These are phyloP conservation scores for Tanypteryx hageni DNA, from an alignment of 2,888 invertebrate genomes.

Conservation along the genomic window DNA sequence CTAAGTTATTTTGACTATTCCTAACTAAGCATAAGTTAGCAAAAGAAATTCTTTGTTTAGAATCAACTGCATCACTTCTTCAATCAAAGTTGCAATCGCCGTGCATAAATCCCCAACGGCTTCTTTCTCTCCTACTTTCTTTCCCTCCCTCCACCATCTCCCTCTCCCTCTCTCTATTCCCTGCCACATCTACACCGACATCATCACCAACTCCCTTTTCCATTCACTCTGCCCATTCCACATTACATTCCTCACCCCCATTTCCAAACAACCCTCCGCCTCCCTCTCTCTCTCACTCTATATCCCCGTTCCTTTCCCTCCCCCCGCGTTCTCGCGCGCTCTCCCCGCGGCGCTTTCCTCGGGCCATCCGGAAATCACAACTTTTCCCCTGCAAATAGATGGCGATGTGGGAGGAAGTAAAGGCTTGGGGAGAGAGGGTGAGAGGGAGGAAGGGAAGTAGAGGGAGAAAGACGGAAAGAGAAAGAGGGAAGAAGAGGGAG, in stretches of 20 bases:
- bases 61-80: too few species aligned
- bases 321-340: not conserved
- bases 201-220: not conserved
- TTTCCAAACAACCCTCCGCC: not conserved
- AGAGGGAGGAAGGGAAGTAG: not conserved
- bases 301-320: not conserved
- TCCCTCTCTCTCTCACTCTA: not conserved
- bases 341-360: slow-evolving; percentile 21
- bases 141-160: too few species aligned
- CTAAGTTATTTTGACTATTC: too few species aligned
- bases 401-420: too few species aligned
- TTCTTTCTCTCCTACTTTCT: not conserved
- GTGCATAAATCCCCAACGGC: too few species aligned
- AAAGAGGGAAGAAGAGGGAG: not conserved
- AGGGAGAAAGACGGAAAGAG: not conserved
- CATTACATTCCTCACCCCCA: not conserved
- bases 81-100: too few species aligned
- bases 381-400: slow-evolving; percentile 43
- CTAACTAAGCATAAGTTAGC: too few species aligned
- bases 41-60: too few species aligned
- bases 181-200: not conserved
- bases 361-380: slow-evolving; percentile 43
- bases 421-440: too few species aligned
- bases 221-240: not conserved
- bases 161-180: not conserved